Base-by-base conservation (phyloP, 2,113 vertebrate genomes). In the Hydrochoerus hydrochaeris region DNA sequence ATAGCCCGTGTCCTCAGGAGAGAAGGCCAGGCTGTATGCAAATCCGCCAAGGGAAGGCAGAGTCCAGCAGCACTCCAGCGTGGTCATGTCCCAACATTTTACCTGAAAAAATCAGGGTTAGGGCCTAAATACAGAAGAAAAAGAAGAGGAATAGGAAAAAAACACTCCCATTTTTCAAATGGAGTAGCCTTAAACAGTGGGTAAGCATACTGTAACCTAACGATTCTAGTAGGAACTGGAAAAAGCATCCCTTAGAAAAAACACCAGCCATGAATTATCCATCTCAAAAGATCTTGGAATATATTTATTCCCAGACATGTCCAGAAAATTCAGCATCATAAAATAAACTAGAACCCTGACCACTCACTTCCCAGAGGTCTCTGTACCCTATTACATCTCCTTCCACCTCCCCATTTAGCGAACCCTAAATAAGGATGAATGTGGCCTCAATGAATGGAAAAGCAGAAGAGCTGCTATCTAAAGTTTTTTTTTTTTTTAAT, bases 41-140 rank as follows among this genome's bases (percentile, higher is more conserved):
- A 99, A 99, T 0, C 99, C 99, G 0, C 99, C 99, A 5, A 99
- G 98, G 0, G 99, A 99, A 78, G 99, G 99, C 90, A 99, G 97
- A 11, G 99, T 99, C 99, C 99, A 99, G 96, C 98, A 99, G 97
- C 99, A 99, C 6, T 99, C 99, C 60, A 99, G 98, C 69, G 98
- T 98, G 7, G 95, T 94, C 86, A 99, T 96, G 97, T 99, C 99
- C 99, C 99, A 99, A 97, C 99, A 99, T 82, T 99, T 99, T 60
- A 99, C 98, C 99, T 99, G 98, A 17, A 95, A 62, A 90, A 41
- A 28, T 57, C 58, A 94, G 28, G 46, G 32, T 83, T 75, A 93
- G 95, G 19, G 73, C 73, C 88, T 60, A 83, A 5, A 19, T 7
- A 87, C 16, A 24, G 94, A 17, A 35, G 16, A 62, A 81, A 96